Conservation (phyloP, 1,140 invertebrate genomes). For the Triops longicaudatus region DNA sequence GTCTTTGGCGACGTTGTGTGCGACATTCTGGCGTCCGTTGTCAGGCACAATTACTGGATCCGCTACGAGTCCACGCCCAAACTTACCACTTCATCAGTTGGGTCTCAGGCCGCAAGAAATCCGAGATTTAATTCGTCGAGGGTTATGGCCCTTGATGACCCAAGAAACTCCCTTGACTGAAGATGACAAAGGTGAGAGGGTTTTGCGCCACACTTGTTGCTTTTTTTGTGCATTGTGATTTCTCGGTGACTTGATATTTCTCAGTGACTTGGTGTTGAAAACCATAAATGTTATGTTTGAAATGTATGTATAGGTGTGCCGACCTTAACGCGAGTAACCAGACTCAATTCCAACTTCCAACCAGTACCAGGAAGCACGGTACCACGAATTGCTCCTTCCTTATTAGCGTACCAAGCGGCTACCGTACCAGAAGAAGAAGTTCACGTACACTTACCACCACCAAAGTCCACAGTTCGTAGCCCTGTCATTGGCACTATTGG, state of each 20-base stretch:
- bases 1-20: neutral
- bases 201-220: neutral
- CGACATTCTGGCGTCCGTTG: slow-evolving; percentile 13
- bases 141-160: slow-evolving; percentile 23
- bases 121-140: slow-evolving; percentile 27
- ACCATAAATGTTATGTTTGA: neutral
- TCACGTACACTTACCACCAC: slow-evolving; percentile 22
- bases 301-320: slow-evolving; percentile 20
- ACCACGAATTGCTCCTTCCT: slow-evolving; percentile 25
- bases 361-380: slow-evolving; percentile 28
- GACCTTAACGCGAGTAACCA: slow-evolving; percentile 27
- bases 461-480: neutral
- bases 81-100: slow-evolving; percentile 19
- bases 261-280: slow-evolving; percentile 5
- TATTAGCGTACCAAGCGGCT: slow-evolving; percentile 21
- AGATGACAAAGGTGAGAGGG: slow-evolving; percentile 21
- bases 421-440: slow-evolving; percentile 25
- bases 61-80: neutral
- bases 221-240: slow-evolving; percentile 12
- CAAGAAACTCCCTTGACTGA: slow-evolving; percentile 9
- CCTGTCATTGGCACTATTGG: neutral
- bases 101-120: slow-evolving; percentile 28
- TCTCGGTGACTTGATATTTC: neutral
- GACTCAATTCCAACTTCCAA: slow-evolving; percentile 27
- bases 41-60: neutral